Conservation (phyloP, 2,888 invertebrate genomes). For the Chaitophorus viminalis region DNA sequence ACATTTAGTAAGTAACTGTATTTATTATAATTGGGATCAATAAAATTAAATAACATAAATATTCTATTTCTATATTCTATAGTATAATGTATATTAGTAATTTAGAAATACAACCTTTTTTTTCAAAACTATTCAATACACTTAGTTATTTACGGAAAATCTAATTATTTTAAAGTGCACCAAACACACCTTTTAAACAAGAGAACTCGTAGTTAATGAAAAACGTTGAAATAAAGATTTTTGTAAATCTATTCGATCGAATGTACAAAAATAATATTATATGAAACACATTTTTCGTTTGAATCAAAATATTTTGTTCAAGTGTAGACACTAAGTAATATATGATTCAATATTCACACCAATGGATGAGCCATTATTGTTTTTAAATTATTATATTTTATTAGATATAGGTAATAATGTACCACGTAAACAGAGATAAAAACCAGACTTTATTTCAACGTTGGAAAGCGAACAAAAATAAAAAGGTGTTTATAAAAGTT, state of each 20-base stretch:
- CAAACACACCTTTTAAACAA: too few relatives aligned
- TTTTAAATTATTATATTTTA: constrained; percentile 18
- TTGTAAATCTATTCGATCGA: too few relatives aligned
- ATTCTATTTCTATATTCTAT: too few relatives aligned
- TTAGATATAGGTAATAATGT: too few relatives aligned
- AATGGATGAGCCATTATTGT: background rate
- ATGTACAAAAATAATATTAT: background rate
- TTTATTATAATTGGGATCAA: too few relatives aligned
- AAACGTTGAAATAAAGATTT: too few relatives aligned
- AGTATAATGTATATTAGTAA: background rate
- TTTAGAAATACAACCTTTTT: background rate
- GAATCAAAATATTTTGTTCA: background rate
- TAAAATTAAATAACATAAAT: too few relatives aligned
- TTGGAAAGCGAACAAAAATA: constrained; percentile 2
- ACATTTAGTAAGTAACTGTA: too few relatives aligned
- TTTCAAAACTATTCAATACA: background rate
- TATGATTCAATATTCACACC: background rate
- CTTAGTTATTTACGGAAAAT: background rate
- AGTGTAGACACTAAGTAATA: background rate
- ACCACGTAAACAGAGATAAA: background rate
- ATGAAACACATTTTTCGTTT: background rate
- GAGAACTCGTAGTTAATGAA: too few relatives aligned
- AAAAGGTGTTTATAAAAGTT: constrained; percentile 25
- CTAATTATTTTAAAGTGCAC: background rate
- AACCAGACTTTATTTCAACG: background rate